Evolutionary conservation across 2,113 vertebrate species (phyloP), one percentile per base, ranked within the genome.

Genomic region (Barbus barbus): DNA sequence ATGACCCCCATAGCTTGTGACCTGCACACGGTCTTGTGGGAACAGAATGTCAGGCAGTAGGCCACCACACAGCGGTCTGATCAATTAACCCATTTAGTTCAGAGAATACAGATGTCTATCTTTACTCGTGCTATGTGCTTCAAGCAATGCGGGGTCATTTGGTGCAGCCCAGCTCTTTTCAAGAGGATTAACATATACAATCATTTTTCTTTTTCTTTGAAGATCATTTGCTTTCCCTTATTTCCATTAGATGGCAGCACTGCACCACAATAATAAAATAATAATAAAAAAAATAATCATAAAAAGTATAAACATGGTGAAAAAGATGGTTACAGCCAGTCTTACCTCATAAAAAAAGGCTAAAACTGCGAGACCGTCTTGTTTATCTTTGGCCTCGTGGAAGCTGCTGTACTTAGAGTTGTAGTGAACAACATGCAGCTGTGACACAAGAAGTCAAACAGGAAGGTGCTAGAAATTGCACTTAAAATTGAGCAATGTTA

Each of bases 381-480:
- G 86, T 28, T 95, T 94, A 58, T 94, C 89, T 84, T 89, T 92
- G 82, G 98, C 98, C 13, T 93, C 90, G 0, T 92, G 88, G 9
- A 95, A 96, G 91, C 91, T 98, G 0, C 67, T 53, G 86, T 98
- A 98, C 82, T 94, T 94, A 9, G 95, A 94, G 82, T 98, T 98
- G 91, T 97, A 99, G 91, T 97, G 97, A 84, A 99, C 96, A 0
- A 98, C 83, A 56, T 99, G 97, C 58, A 97, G 92, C 98, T 99
- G 94, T 7, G 83, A 88, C 83, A 86, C 46, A 89, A 28, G 87
- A 83, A 71, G 20, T 51, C 65, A 82, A 56, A 81, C 4, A 65
- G 58, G 16, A 80, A 46, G 2, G 13, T 18, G 33, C 38, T 9
- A 60, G 13, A 41, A 22, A 78, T 13, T 1, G 14, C 56, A 26